Percentiles rank a stretch among this genome's conserved stretches.
Conservation (phyloP, 2,113 vertebrate genomes). For the Parotia lawesii region DNA sequence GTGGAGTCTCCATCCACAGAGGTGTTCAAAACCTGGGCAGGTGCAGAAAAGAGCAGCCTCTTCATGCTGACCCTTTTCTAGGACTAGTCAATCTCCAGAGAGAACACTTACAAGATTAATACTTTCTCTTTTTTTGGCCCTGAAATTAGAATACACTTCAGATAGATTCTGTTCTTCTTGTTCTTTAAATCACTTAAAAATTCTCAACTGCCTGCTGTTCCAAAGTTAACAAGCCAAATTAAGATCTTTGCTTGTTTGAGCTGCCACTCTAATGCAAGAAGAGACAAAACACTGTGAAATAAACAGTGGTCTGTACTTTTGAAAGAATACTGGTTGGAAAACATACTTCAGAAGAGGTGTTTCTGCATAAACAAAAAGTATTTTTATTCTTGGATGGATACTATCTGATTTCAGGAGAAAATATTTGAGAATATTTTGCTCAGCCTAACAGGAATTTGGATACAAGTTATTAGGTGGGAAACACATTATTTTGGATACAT, state of each 20-base stretch:
- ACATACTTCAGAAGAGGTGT: not conserved
- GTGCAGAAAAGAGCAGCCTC: not conserved
- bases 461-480: conserved; percentile 27
- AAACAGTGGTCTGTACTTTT: not conserved
- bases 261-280: not conserved
- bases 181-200: conserved; percentile 1
- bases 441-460: conserved; percentile 18
- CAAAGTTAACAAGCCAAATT: conserved; percentile 34
- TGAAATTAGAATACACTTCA: not conserved
- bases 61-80: not conserved
- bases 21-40: not conserved
- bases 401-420: not conserved
- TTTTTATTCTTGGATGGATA: not conserved
- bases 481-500: conserved; percentile 12
- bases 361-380: not conserved
- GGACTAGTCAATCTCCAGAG: not conserved
- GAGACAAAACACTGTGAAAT: not conserved
- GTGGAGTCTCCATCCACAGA: not conserved
- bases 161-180: not conserved
- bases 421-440: conserved; percentile 20
- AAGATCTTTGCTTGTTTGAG: conserved; percentile 12
- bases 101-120: not conserved
- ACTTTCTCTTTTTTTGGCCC: not conserved
- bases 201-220: not conserved
- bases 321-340: not conserved